phyloP scores from a whole-genome alignment of 2,797 vertebrate species.

The Danio jaintianensis region DNA sequence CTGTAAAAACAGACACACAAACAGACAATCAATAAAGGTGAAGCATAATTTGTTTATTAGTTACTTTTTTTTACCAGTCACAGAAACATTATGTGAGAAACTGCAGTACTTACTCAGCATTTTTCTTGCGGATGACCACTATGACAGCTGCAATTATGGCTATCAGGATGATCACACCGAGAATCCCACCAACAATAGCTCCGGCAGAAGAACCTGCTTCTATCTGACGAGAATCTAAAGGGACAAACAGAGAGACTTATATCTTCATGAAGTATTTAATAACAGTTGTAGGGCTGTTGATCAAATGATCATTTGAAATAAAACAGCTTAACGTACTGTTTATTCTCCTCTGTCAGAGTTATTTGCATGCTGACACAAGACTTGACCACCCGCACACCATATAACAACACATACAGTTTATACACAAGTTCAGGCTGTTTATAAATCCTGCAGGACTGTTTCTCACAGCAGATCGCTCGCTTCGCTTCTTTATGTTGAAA shows the following conservation, averaged over 20 bases:
- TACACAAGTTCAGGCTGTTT: conserved; percentile 9
- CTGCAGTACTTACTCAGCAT: conserved; percentile 73
- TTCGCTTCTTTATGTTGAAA: background rate
- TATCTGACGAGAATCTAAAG: conserved; percentile 64
- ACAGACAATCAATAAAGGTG: background rate
- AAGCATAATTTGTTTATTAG: background rate
- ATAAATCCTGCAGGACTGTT: conserved; percentile 19
- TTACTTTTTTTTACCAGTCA: background rate
- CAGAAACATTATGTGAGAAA: background rate
- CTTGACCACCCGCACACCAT: background rate
- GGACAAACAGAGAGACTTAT: conserved; percentile 11
- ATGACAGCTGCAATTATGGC: conserved; percentile 74
- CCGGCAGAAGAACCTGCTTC: conserved; percentile 68
- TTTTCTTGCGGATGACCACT: conserved; percentile 69
- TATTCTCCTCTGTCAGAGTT: background rate
- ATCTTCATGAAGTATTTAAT: background rate
- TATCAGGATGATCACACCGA: conserved; percentile 73
- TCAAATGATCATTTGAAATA: background rate
- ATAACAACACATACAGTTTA: background rate
- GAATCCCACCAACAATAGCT: conserved; percentile 76
- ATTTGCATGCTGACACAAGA: background rate
- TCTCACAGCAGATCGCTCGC: background rate
- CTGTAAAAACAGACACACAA: conserved; percentile 67
- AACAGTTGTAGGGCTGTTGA: background rate
- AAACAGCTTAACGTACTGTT: background rate